Base-by-base conservation (phyloP, 2,888 invertebrate species). In the Cremastinae sp. region DNA sequence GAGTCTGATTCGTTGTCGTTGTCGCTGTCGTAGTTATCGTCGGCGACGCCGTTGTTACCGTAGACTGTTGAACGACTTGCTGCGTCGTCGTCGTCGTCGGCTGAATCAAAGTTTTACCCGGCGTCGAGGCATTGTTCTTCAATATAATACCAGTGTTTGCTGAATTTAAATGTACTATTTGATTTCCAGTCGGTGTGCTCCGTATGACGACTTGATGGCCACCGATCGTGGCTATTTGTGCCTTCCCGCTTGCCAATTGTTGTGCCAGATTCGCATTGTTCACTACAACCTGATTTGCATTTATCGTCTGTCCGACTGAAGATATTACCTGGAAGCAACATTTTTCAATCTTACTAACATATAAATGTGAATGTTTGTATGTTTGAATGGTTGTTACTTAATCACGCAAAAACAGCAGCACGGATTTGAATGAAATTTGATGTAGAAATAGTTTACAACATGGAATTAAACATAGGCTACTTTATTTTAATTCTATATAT, bases 141-240 rank as follows among this genome's bases (percentile, higher is more conserved):
- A 89, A 84, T 51, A 89, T 84, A 16, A 89, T 84, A 53, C 85
- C 84, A 41, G 85, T 82, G 58, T 84, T 87, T 0, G 84, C 71
- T 0, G 88, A 86, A 79, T 89, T 89, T 5, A 89, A 74, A 61
- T 89, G 89, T 7, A 95, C 95, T 68, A 95, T 94, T 89, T 95
- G 95, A 87, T 95, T 95, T 61, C 95, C 95, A 8, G 95, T 93
- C 0, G 95, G 94, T 18, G 88, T 85, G 51, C 86, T 89, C 53
- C 95, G 92, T 74, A 96, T 95, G 49, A 96, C 91, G 28, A 96
- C 95, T 89, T 96, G 96, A 85, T 96, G 96, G 0, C 96, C 96
- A 87, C 95, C 95, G 22, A 96, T 94, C 0, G 95, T 95, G 0
- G 96, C 95, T 69, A 96, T 91, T 87, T 96, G 96, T 7, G 96